These are phyloP conservation scores for Tiliacea citrago DNA, from an alignment of 2,888 invertebrate genomes.

Conservation along the genomic window DNA sequence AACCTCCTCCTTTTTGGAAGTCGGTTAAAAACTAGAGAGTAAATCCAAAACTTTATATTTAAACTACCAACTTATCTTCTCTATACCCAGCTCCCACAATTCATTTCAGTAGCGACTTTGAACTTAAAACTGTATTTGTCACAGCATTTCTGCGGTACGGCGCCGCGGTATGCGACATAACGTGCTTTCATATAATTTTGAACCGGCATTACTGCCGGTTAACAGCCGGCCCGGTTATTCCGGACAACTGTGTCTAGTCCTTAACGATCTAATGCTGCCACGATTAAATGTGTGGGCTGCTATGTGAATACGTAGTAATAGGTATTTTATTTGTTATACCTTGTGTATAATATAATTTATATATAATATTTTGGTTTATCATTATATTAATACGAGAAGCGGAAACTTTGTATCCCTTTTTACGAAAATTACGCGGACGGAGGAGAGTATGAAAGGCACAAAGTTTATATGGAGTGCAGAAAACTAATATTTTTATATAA, in stretches of 20 bases:
- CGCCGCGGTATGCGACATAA: neutral
- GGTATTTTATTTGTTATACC: too few relatives aligned
- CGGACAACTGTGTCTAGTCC: constrained; percentile 26
- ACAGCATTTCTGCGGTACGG: neutral
- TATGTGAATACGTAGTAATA: too few relatives aligned
- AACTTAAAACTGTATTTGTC: constrained; percentile 2
- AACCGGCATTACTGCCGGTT: neutral
- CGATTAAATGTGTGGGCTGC: neutral
- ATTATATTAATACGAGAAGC: too few relatives aligned
- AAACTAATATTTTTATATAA: too few relatives aligned
- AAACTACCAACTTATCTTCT: neutral
- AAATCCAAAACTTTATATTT: neutral
- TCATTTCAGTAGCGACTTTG: neutral
- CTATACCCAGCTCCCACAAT: neutral
- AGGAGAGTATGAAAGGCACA: too few relatives aligned
- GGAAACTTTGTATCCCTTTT: too few relatives aligned
- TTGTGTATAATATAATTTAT: too few relatives aligned
- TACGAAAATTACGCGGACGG: too few relatives aligned
- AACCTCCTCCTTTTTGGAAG: too few relatives aligned
- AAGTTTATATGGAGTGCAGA: too few relatives aligned
- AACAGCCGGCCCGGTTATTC: constrained; percentile 1
- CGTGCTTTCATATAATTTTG: constrained; percentile 14
- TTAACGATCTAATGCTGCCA: constrained; percentile 2
- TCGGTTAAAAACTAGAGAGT: too few relatives aligned
- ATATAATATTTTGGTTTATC: too few relatives aligned